A percentile compares a stretch with the other conserved stretches of the same genome.
These are phyloP conservation scores for Diarsia dahlii DNA, from an alignment of 2,888 invertebrate species.

Conservation along the genomic window DNA sequence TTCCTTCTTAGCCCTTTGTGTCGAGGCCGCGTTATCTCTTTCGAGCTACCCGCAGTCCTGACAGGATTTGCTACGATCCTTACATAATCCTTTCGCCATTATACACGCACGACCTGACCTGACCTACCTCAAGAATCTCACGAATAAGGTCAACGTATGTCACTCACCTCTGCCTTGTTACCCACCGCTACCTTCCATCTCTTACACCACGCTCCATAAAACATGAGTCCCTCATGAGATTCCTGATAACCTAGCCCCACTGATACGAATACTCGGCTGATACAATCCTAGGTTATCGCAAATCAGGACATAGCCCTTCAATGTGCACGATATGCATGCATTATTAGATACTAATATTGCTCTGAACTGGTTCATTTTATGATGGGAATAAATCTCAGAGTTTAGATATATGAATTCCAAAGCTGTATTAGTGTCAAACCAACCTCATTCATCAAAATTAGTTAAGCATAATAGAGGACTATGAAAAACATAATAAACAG, in stretches of 20 bases:
- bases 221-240: conserved; percentile 23
- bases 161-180: not conserved
- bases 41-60: too few species aligned
- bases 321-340: conserved; percentile 39
- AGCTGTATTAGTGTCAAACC: too few species aligned
- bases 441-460: too few species aligned
- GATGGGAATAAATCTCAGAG: too few species aligned
- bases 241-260: conserved; percentile 29
- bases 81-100: not conserved
- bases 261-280: not conserved
- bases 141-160: not conserved
- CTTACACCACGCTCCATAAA: not conserved
- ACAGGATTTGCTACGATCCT: too few species aligned
- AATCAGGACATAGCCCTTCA: conserved; percentile 5
- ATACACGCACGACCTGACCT: not conserved
- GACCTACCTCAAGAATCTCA: not conserved
- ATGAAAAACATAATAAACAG: too few species aligned
- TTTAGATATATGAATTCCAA: too few species aligned
- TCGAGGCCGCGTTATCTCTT: too few species aligned
- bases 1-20: too few species aligned
- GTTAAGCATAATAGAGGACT: too few species aligned
- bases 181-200: conserved; percentile 2
- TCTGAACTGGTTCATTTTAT: not conserved
- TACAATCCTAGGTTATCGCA: conserved; percentile 36
- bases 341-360: not conserved